Evolutionary conservation across 2,113 vertebrate genomes (phyloP).

Genomic region (Piaya cayana): DNA sequence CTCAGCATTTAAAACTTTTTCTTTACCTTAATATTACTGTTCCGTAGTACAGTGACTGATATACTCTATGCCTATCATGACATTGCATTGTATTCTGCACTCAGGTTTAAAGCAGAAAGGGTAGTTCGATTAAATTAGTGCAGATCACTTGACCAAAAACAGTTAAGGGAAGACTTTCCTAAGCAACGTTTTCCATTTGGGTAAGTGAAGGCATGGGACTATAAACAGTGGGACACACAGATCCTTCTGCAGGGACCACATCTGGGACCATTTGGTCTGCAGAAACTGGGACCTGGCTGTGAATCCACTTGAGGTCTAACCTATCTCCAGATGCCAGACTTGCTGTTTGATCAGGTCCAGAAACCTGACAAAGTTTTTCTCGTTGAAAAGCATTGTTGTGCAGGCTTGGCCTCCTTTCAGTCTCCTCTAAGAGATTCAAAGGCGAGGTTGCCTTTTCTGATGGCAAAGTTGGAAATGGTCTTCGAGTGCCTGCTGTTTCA

Average conservation of each 20-base stretch:
- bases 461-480: not conserved
- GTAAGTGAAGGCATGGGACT: not conserved
- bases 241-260: rapidly evolving
- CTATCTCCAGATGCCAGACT: too few relatives aligned
- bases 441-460: not conserved
- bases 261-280: not conserved
- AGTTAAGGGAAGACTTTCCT: not conserved
- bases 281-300: too few relatives aligned
- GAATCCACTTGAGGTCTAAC: rapidly evolving
- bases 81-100: not conserved
- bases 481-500: not conserved
- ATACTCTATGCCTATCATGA: rapidly evolving
- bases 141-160: not conserved
- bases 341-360: not conserved
- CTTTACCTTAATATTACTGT: not conserved
- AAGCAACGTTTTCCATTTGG: rapidly evolving
- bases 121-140: not conserved
- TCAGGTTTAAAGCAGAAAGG: not conserved
- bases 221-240: rapidly evolving
- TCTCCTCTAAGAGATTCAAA: not conserved
- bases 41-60: not conserved
- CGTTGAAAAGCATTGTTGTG: not conserved
- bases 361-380: not conserved
- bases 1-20: not conserved
- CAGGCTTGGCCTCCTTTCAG: not conserved